Evolutionary conservation across 1,140 invertebrate species (phyloP), one percentile per base, ranked within the genome.

Genomic region (Augochlora pura): DNA sequence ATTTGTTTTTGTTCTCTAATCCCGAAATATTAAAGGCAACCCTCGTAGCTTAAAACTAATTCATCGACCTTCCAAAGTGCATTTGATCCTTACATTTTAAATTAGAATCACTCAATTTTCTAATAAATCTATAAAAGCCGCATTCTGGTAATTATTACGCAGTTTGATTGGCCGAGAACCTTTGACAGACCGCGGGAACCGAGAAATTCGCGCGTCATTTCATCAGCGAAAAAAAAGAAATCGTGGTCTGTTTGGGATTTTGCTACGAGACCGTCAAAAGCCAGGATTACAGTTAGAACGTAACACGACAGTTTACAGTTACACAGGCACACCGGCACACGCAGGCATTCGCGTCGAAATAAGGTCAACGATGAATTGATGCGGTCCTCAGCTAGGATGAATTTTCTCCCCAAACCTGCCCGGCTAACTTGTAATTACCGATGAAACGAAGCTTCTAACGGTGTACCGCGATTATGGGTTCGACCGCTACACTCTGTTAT

Each of bases 231-330:
- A 46, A 14, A n/a, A n/a, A 63, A 52, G 23, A 25, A 6, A 27
- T 0, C 21, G 27, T 4, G 27, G 49, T 38, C 32, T 32, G 42
- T 59, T 25, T 23, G 18, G 46, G 60, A 84, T 63, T 52, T 77
- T 38, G 54, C 42, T 49, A 42, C 49, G 72, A 69, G 63, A 80
- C 32, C 68, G 68, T 72, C 85, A 80, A 88, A 87, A 86, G 86
- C 87, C 87, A 70, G 81, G 81, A 87, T 88, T 90, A 91, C 90
- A 91, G 90, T 91, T 91, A 91, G 87, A 89, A 84, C 74, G 86
- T 83, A 88, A 84, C 81, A 83, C 83, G 80, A 83, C 80, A 84
- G 85, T 88, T 86, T 89, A 88, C 87, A 84, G 87, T 89, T 90
- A 90, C 67, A 25, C 38, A 63, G 59, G 60, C 65, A 46, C 39